Percentiles rank a stretch among this genome's conserved stretches.
Conservation (phyloP, 2,113 vertebrate species). For the Xiphorhynchus elegans region DNA sequence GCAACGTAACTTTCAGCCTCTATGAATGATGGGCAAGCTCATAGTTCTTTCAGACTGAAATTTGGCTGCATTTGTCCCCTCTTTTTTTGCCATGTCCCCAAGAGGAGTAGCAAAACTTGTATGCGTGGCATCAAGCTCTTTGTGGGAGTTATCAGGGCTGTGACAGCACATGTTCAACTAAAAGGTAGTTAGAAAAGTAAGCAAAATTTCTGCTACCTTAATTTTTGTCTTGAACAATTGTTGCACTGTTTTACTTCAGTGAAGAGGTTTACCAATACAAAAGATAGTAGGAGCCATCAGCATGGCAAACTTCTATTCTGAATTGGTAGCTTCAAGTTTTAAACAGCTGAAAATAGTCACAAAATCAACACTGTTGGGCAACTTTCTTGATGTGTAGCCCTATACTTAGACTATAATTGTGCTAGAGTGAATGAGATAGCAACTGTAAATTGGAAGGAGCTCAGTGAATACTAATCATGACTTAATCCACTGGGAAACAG, state of each 20-base stretch:
- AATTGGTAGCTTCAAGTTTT: neutral
- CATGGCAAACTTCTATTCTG: neutral
- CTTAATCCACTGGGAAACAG: neutral
- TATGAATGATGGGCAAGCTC: neutral
- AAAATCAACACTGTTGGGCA: neutral
- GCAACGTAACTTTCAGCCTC: neutral
- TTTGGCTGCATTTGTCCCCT: neutral
- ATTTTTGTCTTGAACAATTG: neutral
- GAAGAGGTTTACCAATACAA: neutral
- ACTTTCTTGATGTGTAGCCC: neutral
- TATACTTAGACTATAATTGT: neutral
- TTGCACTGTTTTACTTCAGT: neutral
- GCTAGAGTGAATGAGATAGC: neutral
- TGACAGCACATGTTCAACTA: neutral
- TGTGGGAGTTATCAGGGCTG: neutral
- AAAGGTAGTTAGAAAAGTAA: neutral
- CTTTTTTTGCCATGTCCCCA: neutral
- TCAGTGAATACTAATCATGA: neutral
- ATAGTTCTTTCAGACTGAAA: neutral
- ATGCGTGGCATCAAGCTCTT: rapidly evolving
- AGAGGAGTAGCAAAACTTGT: neutral
- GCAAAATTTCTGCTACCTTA: neutral
- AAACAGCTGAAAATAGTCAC: neutral
- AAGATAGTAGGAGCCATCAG: neutral
- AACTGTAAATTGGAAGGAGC: neutral